These are phyloP conservation scores for Hippocampus kuda DNA, from an alignment of 2,797 vertebrate species.

Conservation along the genomic window DNA sequence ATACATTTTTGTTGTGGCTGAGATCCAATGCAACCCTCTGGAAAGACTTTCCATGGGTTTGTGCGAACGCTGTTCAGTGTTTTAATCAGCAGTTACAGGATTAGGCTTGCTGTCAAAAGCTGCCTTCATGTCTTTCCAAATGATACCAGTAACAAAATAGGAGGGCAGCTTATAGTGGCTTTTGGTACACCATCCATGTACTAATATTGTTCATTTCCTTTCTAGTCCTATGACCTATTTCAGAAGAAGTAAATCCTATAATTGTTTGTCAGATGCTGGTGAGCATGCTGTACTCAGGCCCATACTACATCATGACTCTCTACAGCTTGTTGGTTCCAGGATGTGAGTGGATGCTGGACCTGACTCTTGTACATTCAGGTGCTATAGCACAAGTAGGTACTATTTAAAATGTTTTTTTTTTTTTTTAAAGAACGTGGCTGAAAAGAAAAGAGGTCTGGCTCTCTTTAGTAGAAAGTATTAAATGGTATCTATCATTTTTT, in stretches of 20 bases:
- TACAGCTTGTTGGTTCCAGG: slow-evolving; percentile 85
- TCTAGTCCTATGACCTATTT: too few species aligned
- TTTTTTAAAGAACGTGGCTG: background rate
- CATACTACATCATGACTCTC: slow-evolving; percentile 73
- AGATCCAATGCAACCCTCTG: too few species aligned
- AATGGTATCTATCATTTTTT: background rate
- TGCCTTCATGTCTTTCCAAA: background rate
- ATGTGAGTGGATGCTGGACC: slow-evolving; percentile 84
- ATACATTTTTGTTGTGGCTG: too few species aligned
- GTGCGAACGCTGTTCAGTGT: too few species aligned
- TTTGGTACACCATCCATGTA: background rate
- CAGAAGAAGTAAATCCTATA: slow-evolving; percentile 2
- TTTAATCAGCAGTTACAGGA: too few species aligned
- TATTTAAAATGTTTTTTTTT: background rate
- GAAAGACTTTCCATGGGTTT: too few species aligned
- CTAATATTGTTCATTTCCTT: background rate
- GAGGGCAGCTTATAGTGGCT: background rate
- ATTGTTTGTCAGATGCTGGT: slow-evolving; percentile 76
- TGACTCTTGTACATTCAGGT: slow-evolving; percentile 82
- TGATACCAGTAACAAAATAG: background rate
- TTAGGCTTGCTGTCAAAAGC: too few species aligned
- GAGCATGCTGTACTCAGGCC: slow-evolving; percentile 85
- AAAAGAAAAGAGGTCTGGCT: too few species aligned
- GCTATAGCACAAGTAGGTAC: slow-evolving; percentile 81
- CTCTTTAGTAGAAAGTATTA: background rate